A percentile compares a stretch with the other conserved stretches of the same genome.
These are phyloP conservation scores for Moxostoma hubbsi DNA, from an alignment of 2,797 vertebrate genomes.

Conservation along the genomic window DNA sequence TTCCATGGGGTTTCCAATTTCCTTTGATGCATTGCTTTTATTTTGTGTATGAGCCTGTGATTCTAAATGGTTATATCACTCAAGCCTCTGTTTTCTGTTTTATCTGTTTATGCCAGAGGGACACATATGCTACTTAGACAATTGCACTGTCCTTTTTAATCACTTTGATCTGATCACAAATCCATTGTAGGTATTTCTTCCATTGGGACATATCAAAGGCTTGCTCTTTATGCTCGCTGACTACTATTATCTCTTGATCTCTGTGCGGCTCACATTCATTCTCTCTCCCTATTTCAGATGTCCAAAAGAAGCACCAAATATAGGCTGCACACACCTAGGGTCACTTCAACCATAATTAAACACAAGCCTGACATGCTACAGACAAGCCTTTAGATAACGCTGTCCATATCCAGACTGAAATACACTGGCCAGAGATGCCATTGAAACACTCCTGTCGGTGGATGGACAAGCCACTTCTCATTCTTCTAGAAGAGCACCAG, in stretches of 20 bases:
- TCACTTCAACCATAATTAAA: conserved; percentile 32
- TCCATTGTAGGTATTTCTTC: conserved; percentile 35
- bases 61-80: conserved; percentile 14
- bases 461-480: conserved; percentile 21
- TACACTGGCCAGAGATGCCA: background rate
- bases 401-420: conserved; percentile 14
- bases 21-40: conserved; percentile 24
- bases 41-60: conserved; percentile 7
- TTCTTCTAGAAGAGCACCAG: conserved; percentile 11
- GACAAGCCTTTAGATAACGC: conserved; percentile 50
- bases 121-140: conserved; percentile 33
- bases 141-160: conserved; percentile 27
- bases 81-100: conserved; percentile 23
- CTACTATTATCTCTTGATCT: conserved; percentile 30
- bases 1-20: conserved; percentile 6
- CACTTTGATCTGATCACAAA: conserved; percentile 41
- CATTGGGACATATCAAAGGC: conserved; percentile 29
- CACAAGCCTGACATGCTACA: conserved; percentile 32
- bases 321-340: background rate
- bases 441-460: conserved; percentile 16
- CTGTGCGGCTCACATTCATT: background rate
- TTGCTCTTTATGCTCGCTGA: background rate
- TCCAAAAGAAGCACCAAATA: conserved; percentile 10
- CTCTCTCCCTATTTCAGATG: conserved; percentile 8
- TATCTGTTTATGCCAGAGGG: conserved; percentile 39